Percentiles rank a stretch among this genome's conserved stretches.
Conservation (phyloP, 2,113 vertebrate genomes). For the Strix aluco region DNA sequence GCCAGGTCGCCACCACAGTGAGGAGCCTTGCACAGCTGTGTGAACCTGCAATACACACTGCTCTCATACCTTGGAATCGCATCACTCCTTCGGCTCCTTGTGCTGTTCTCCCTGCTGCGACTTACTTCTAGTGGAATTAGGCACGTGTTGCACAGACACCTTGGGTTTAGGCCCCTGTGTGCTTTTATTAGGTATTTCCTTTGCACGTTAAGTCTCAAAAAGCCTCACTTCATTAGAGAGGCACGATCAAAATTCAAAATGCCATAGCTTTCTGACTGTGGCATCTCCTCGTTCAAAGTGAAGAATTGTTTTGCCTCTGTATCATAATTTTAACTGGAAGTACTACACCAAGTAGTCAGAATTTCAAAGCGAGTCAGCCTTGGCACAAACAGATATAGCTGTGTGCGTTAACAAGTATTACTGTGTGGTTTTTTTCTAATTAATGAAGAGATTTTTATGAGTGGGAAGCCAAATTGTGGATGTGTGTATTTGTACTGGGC, state of each 20-base stretch:
- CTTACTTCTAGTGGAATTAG: neutral
- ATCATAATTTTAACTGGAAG: neutral
- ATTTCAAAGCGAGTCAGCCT: neutral
- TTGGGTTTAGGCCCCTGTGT: neutral
- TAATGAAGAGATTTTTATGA: neutral
- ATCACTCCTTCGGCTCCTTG: neutral
- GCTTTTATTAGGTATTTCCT: neutral
- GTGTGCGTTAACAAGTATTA: neutral
- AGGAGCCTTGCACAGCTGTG: neutral
- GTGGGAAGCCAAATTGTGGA: neutral
- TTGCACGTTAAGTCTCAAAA: neutral
- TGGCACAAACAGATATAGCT: neutral
- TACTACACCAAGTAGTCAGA: neutral
- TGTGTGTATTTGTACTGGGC: neutral
- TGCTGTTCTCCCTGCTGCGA: neutral
- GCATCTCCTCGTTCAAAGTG: neutral
- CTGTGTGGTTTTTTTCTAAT: neutral
- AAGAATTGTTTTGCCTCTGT: neutral
- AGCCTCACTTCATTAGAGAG: neutral
- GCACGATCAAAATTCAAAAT: neutral
- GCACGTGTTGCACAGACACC: rapidly evolving
- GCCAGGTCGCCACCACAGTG: neutral
- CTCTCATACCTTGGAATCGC: neutral
- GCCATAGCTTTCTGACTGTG: neutral
- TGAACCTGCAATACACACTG: neutral